Evolutionary conservation across 2,888 invertebrate species (phyloP).

Genomic region (Sesamia inferens): DNA sequence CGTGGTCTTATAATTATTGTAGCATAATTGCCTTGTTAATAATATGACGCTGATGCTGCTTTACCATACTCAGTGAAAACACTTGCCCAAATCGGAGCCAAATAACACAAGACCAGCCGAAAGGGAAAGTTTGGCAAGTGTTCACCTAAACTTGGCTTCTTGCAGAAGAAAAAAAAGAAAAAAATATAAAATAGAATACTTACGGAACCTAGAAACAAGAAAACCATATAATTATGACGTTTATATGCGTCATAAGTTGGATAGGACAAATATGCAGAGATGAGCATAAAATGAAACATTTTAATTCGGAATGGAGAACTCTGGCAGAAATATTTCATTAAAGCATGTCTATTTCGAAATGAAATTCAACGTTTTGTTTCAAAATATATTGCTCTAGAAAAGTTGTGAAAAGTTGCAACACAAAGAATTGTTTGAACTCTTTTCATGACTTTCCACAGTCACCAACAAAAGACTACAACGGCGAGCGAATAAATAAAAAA

Average conservation of each 20-base stretch:
- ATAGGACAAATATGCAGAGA: not conserved
- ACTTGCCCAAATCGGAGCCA: too few species aligned
- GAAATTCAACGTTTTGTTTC: slow-evolving; percentile 28
- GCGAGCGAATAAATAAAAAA: not conserved
- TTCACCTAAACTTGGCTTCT: too few species aligned
- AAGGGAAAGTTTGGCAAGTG: too few species aligned
- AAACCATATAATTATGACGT: not conserved
- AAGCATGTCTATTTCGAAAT: slow-evolving; percentile 30
- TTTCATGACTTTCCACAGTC: slow-evolving; percentile 10
- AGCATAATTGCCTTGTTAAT: too few species aligned
- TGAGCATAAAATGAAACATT: slow-evolving; percentile 15
- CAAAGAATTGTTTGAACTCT: slow-evolving; percentile 41
- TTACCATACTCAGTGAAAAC: too few species aligned
- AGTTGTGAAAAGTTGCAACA: slow-evolving; percentile 34
- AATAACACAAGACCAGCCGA: too few species aligned
- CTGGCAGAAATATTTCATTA: slow-evolving; percentile 42
- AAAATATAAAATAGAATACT: too few species aligned
- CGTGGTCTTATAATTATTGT: too few species aligned
- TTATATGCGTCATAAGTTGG: not conserved
- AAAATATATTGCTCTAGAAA: slow-evolving; percentile 31
- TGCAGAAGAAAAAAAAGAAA: too few species aligned
- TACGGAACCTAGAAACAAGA: not conserved
- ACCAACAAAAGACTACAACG: slow-evolving; percentile 3
- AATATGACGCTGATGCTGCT: too few species aligned
- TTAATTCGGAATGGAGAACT: slow-evolving; percentile 23